phyloP scores from a whole-genome alignment of 2,797 vertebrate species.

The Phalanger gymnotis region DNA sequence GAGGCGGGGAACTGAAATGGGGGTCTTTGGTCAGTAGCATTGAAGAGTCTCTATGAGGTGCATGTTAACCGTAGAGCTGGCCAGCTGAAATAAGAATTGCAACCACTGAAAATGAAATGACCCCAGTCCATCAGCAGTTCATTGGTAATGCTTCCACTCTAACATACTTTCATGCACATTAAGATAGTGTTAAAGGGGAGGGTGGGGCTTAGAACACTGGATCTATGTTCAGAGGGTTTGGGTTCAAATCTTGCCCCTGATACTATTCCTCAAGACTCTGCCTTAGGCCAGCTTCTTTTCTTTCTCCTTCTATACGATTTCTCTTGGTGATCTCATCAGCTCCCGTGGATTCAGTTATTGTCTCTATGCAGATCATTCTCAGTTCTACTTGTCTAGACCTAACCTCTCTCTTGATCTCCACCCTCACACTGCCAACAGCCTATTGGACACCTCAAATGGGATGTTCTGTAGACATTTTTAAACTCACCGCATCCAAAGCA shows the following conservation, averaged over 20 bases:
- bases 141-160: neutral
- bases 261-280: neutral
- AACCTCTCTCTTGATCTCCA: neutral
- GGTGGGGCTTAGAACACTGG: neutral
- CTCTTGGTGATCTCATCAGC: neutral
- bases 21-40: constrained; percentile 78
- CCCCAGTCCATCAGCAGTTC: neutral
- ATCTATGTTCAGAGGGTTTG: neutral
- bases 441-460: neutral
- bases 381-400: neutral
- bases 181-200: neutral
- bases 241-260: neutral
- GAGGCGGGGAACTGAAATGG: constrained; percentile 64
- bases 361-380: neutral
- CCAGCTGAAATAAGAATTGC: constrained; percentile 39
- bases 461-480: neutral
- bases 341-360: neutral
- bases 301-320: neutral
- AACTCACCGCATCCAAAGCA: neutral
- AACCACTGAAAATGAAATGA: constrained; percentile 35
- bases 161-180: neutral
- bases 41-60: constrained; percentile 83
- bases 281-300: neutral
- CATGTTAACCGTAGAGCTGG: constrained; percentile 66
- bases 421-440: neutral